Evolutionary conservation across 2,888 invertebrate genomes (phyloP).

Genomic region (Andricus curvator): DNA sequence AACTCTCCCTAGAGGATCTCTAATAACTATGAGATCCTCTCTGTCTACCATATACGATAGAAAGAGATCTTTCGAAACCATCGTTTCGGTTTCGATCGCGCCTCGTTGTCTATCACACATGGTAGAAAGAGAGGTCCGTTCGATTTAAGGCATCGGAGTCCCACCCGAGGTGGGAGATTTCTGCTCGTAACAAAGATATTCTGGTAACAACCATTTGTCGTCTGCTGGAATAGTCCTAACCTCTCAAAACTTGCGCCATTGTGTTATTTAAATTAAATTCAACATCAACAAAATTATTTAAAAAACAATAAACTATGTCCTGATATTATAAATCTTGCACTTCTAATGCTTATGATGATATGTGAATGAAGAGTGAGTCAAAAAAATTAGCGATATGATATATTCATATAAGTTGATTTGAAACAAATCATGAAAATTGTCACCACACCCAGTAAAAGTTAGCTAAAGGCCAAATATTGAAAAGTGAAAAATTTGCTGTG

Average conservation of each 20-base stretch:
- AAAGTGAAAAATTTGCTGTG: neutral
- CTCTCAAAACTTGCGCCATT: neutral
- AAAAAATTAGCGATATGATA: neutral
- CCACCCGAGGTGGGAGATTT: no score
- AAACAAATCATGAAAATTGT: neutral
- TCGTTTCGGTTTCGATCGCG: no score
- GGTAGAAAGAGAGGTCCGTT: no score
- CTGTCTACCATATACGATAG: no score
- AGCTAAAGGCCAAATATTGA: neutral
- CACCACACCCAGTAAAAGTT: neutral
- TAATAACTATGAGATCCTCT: no score
- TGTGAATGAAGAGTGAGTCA: neutral
- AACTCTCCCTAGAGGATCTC: no score
- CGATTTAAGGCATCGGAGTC: no score
- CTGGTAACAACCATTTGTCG: neutral
- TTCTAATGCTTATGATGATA: neutral
- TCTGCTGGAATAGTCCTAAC: neutral
- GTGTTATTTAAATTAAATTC: neutral
- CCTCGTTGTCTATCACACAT: no score
- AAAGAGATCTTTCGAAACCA: no score
- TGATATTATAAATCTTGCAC: neutral
- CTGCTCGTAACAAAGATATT: no score
- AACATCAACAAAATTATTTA: neutral
- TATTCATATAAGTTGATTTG: no score
- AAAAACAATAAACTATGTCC: neutral